These are phyloP conservation scores for Eupristina koningsbergeri DNA, from an alignment of 1,140 invertebrate species.

Conservation along the genomic window DNA sequence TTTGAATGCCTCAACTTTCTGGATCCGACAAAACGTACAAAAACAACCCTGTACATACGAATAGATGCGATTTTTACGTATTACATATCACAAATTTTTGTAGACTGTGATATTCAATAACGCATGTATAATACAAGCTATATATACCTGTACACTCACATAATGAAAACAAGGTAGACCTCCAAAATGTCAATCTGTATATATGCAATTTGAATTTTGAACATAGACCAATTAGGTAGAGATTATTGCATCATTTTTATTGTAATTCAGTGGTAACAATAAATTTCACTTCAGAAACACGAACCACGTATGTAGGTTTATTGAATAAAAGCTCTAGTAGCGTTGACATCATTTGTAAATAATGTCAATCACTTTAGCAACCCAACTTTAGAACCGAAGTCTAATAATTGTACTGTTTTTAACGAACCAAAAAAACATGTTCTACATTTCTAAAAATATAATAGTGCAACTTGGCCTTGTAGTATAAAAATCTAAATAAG, in stretches of 20 bases:
- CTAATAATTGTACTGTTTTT: neutral
- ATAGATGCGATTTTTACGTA: constrained; percentile 55
- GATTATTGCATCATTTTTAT: neutral
- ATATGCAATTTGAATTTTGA: neutral
- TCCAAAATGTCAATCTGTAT: neutral
- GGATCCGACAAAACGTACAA: neutral
- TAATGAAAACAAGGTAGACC: neutral
- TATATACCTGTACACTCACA: neutral
- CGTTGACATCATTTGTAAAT: constrained; percentile 20
- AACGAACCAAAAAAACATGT: neutral
- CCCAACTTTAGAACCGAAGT: neutral
- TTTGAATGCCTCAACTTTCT: neutral
- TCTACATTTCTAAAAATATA: constrained; percentile 41
- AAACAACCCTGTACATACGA: constrained; percentile 44
- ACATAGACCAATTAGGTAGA: constrained; percentile 44
- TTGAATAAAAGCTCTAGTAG: neutral
- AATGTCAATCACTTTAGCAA: neutral
- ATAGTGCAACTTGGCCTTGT: constrained; percentile 61
- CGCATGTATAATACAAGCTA: constrained; percentile 19
- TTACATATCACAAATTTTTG: constrained; percentile 66
- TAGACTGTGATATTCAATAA: constrained; percentile 66
- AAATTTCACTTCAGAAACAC: neutral
- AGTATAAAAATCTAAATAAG: constrained; percentile 59
- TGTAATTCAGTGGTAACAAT: neutral
- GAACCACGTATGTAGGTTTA: neutral